Conservation (phyloP, 2,113 vertebrate species). For the Natator depressus region DNA sequence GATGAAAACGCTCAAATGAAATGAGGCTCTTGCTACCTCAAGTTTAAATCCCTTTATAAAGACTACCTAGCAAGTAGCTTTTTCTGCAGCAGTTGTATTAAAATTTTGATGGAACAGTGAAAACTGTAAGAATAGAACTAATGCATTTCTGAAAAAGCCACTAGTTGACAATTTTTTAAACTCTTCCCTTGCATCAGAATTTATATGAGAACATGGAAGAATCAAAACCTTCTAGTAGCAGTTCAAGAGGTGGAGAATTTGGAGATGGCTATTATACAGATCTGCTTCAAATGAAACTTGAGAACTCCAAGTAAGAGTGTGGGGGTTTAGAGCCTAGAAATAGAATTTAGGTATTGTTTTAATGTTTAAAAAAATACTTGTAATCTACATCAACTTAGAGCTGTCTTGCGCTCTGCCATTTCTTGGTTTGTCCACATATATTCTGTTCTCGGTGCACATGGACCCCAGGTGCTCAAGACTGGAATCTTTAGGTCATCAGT, state of each 20-base stretch:
- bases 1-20: neutral
- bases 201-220: conserved; percentile 75
- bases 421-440: neutral
- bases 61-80: neutral
- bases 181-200: conserved; percentile 49
- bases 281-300: conserved; percentile 91
- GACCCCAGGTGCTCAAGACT: neutral
- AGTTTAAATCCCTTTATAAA: neutral
- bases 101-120: neutral
- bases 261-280: conserved; percentile 89
- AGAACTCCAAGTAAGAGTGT: conserved; percentile 86
- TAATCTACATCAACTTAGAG: neutral
- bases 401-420: neutral
- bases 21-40: neutral
- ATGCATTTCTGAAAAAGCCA: neutral
- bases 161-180: neutral
- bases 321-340: neutral
- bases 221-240: neutral
- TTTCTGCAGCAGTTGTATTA: neutral
- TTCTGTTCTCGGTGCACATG: neutral
- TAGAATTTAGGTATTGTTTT: neutral
- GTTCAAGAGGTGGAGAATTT: conserved; percentile 32
- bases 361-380: neutral
- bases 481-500: neutral
- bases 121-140: neutral